A percentile compares a stretch with the other conserved stretches of the same genome.
These are phyloP conservation scores for Dolichopus griseipennis DNA, from an alignment of 2,888 invertebrate species.

Conservation along the genomic window DNA sequence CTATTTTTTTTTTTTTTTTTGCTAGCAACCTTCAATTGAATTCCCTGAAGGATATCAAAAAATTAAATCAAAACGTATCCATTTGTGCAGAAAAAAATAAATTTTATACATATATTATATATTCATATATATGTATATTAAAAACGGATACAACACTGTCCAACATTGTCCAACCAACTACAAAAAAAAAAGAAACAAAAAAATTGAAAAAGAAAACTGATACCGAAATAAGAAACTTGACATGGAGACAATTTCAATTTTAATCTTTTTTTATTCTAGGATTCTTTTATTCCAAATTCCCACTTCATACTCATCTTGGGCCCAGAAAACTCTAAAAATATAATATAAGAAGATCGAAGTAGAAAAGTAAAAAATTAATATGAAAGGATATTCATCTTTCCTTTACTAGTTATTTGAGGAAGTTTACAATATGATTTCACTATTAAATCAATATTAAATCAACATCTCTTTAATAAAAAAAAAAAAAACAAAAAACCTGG, in stretches of 20 bases:
- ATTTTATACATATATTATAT: background rate
- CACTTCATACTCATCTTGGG: too few relatives aligned
- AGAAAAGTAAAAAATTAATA: background rate
- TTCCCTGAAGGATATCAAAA: background rate
- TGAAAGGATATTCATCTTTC: slow-evolving; percentile 6
- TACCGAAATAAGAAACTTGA: background rate
- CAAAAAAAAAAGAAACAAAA: too few relatives aligned
- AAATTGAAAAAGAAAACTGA: too few relatives aligned
- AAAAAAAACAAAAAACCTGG: background rate
- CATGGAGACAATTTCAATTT: background rate
- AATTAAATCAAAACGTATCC: background rate
- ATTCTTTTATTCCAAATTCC: too few relatives aligned
- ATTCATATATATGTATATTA: too few relatives aligned
- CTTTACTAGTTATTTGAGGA: background rate
- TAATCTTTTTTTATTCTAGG: background rate
- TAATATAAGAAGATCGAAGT: background rate
- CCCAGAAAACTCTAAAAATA: background rate
- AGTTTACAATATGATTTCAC: background rate
- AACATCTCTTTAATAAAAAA: background rate
- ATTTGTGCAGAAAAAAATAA: background rate
- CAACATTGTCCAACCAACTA: too few relatives aligned
- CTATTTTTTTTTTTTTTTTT: background rate
- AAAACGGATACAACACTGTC: too few relatives aligned
- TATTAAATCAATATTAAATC: slow-evolving; percentile 2
- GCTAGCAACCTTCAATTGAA: background rate